Percentiles rank a stretch among this genome's conserved stretches.
These are phyloP conservation scores for Bilobella aurantiaca DNA, from an alignment of 1,140 invertebrate species.

Conservation along the genomic window DNA sequence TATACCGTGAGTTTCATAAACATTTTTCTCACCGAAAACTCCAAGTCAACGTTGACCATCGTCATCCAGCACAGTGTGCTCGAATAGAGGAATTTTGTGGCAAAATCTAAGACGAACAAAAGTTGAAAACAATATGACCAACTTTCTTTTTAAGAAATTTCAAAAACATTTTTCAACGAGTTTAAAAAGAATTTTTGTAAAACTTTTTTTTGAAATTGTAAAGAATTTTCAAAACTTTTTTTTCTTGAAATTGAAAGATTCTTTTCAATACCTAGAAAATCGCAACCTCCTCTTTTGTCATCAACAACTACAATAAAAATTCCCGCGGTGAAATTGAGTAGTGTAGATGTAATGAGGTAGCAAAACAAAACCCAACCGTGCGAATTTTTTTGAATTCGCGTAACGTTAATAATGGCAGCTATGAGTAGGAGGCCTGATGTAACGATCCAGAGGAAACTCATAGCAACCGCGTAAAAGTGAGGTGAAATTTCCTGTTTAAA, in stretches of 20 bases:
- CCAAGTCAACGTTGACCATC: conserved; percentile 8
- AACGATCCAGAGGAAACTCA: conserved; percentile 52
- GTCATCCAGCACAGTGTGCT: conserved; percentile 22
- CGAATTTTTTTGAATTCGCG: conserved; percentile 13
- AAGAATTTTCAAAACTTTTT: not conserved
- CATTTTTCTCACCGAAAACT: conserved; percentile 12
- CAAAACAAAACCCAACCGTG: conserved; percentile 14
- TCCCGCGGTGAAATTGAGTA: conserved; percentile 13
- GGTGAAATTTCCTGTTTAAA: not conserved
- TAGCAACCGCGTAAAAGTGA: not conserved
- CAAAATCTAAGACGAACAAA: conserved; percentile 9
- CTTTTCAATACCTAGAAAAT: conserved; percentile 3
- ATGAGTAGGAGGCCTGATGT: conserved; percentile 14
- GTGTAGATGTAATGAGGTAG: conserved; percentile 19
- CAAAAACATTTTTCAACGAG: too few species aligned
- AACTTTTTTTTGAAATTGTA: not conserved
- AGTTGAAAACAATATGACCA: not conserved
- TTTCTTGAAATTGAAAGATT: not conserved
- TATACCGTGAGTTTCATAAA: not conserved
- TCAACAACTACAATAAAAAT: conserved; percentile 7
- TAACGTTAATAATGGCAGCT: conserved; percentile 10
- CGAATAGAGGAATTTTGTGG: conserved; percentile 17
- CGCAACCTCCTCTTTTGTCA: not conserved
- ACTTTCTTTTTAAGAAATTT: not conserved
- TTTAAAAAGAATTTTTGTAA: too few species aligned